Conservation (phyloP, 2,888 invertebrate species). For the Lamproptera curius region DNA sequence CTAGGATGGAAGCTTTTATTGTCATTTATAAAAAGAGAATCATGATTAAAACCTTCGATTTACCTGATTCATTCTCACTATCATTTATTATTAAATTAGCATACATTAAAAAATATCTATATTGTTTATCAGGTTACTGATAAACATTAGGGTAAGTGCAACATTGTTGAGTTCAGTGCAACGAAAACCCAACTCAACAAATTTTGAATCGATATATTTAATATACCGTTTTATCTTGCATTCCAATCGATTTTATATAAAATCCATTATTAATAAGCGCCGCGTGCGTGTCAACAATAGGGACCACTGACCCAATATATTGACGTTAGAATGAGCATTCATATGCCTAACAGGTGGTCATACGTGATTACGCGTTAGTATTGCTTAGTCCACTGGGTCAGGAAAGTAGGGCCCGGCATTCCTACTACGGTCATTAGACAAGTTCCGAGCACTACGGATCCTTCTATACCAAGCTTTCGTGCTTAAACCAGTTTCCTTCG, state of each 20-base stretch:
- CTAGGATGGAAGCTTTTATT: constrained; percentile 7
- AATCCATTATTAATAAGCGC: constrained; percentile 11
- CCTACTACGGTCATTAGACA: constrained; percentile 55
- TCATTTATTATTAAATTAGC: too few species aligned
- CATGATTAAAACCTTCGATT: too few species aligned
- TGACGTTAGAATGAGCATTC: constrained; percentile 22
- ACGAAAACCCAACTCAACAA: too few species aligned
- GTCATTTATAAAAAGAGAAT: too few species aligned
- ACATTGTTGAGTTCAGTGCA: too few species aligned
- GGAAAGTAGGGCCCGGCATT: constrained; percentile 58
- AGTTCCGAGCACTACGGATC: constrained; percentile 43
- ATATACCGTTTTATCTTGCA: background rate
- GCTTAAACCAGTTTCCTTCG: constrained; percentile 49
- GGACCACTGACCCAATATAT: constrained; percentile 8
- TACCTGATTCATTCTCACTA: too few species aligned
- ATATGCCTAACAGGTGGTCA: constrained; percentile 25
- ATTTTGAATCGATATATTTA: background rate
- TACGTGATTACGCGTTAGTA: constrained; percentile 18
- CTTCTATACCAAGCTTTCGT: constrained; percentile 39
- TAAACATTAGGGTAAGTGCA: too few species aligned
- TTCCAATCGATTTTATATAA: background rate
- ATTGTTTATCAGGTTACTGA: too few species aligned
- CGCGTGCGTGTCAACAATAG: constrained; percentile 1
- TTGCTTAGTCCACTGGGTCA: constrained; percentile 38
- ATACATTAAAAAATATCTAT: too few species aligned